These are phyloP conservation scores for Dione vanillae DNA, from an alignment of 2,888 invertebrate genomes.

Conservation along the genomic window DNA sequence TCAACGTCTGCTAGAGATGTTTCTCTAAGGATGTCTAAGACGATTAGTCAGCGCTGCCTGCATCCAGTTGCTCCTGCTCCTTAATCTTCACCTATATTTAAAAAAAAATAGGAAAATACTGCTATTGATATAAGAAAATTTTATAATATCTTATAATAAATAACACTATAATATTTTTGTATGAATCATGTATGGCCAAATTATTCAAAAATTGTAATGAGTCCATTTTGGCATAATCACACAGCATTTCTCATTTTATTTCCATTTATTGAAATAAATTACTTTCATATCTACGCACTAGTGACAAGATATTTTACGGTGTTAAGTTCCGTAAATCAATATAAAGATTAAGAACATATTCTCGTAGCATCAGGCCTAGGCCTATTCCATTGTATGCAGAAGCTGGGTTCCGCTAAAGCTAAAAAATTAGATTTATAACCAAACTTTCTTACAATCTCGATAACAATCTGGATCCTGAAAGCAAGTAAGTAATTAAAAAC, in stretches of 20 bases:
- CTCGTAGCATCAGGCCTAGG: neutral
- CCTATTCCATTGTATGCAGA: neutral
- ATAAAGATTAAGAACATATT: neutral
- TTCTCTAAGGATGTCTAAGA: too few species aligned
- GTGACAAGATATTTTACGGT: neutral
- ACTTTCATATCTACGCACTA: neutral
- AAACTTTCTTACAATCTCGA: conserved; percentile 8
- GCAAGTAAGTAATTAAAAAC: conserved; percentile 71
- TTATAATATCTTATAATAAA: too few species aligned
- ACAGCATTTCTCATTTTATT: neutral
- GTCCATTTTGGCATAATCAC: too few species aligned
- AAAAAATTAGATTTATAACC: neutral
- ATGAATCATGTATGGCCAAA: too few species aligned
- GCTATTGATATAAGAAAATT: too few species aligned
- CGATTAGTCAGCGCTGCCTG: too few species aligned
- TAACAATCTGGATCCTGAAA: conserved; percentile 25
- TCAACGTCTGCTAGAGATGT: too few species aligned
- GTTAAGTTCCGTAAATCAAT: neutral
- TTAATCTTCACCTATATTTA: too few species aligned
- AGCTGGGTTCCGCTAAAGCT: neutral
- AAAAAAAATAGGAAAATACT: too few species aligned
- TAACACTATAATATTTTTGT: too few species aligned
- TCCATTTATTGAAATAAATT: neutral
- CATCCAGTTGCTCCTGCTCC: too few species aligned
- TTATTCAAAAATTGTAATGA: too few species aligned